Evolutionary conservation across 1,140 invertebrate species (phyloP).

Genomic region (Lepidurus couesii): DNA sequence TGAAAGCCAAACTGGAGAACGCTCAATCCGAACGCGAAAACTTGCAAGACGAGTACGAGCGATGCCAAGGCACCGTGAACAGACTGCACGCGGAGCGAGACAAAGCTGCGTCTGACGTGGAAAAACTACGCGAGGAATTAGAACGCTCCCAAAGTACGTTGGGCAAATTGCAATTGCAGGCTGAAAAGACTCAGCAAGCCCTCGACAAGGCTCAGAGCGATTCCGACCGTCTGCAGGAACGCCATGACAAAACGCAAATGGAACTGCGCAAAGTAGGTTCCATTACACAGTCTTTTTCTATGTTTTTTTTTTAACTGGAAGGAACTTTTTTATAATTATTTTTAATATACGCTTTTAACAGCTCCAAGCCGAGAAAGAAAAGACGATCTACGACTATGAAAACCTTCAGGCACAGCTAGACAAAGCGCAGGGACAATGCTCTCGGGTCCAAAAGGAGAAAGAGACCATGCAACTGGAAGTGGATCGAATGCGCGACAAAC

Average conservation of each 20-base stretch:
- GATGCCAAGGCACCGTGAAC: constrained; percentile 47
- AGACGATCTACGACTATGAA: constrained; percentile 79
- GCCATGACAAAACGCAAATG: constrained; percentile 67
- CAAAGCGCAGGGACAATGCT: constrained; percentile 76
- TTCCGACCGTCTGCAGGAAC: constrained; percentile 82
- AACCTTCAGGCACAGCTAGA: constrained; percentile 83
- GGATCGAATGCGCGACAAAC: constrained; percentile 79
- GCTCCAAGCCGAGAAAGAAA: constrained; percentile 85
- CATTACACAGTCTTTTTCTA: constrained; percentile 30
- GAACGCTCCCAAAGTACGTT: constrained; percentile 80
- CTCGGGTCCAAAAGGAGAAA: constrained; percentile 79
- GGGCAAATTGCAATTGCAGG: constrained; percentile 80
- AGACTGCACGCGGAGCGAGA: constrained; percentile 81
- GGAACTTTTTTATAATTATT: neutral
- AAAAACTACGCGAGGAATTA: constrained; percentile 83
- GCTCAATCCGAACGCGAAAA: constrained; percentile 88
- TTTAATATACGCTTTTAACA: constrained; percentile 41
- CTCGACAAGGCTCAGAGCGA: constrained; percentile 84
- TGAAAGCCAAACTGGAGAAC: constrained; percentile 89
- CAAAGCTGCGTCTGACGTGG: constrained; percentile 72
- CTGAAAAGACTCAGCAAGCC: constrained; percentile 80
- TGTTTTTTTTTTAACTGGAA: neutral
- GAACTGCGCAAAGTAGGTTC: constrained; percentile 67
- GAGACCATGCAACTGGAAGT: constrained; percentile 75
- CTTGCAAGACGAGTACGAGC: constrained; percentile 66